Percentiles rank a stretch among this genome's conserved stretches.
Evolutionary conservation across 2,797 vertebrate species (phyloP).

Genomic region (Sebastes diploproa): DNA sequence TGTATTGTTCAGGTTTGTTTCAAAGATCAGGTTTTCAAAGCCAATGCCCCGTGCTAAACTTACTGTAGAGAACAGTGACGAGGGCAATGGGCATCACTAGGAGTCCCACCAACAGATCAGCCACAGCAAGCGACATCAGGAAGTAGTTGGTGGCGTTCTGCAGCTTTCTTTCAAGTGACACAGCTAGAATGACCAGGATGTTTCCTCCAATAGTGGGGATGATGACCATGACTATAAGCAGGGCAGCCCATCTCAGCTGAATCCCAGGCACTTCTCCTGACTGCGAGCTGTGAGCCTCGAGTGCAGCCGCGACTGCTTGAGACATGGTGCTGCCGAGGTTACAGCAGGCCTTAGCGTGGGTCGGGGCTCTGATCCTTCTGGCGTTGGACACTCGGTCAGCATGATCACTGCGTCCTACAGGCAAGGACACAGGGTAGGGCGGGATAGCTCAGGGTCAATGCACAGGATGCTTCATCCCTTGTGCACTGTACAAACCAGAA

Average conservation of each 20-base stretch:
- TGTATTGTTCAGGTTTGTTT: background rate
- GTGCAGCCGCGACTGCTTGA: slow-evolving; percentile 62
- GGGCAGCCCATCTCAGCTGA: slow-evolving; percentile 87
- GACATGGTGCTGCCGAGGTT: slow-evolving; percentile 71
- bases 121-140: slow-evolving; percentile 94
- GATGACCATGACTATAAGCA: slow-evolving; percentile 92
- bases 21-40: background rate
- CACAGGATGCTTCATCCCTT: slow-evolving; percentile 46
- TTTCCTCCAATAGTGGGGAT: slow-evolving; percentile 96
- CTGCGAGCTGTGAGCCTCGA: slow-evolving; percentile 65
- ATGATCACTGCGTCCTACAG: slow-evolving; percentile 84
- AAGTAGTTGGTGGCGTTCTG: slow-evolving; percentile 99
- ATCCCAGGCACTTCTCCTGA: slow-evolving; percentile 44
- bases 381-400: slow-evolving; percentile 85
- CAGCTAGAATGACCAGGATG: slow-evolving; percentile 95
- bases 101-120: slow-evolving; percentile 95
- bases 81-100: slow-evolving; percentile 98
- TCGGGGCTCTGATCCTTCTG: slow-evolving; percentile 79
- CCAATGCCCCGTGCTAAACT: slow-evolving; percentile 44
- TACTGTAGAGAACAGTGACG: slow-evolving; percentile 91
- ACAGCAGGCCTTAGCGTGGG: slow-evolving; percentile 60
- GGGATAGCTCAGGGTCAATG: slow-evolving; percentile 37
- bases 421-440: slow-evolving; percentile 37
- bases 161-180: slow-evolving; percentile 94
- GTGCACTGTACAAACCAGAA: slow-evolving; percentile 2